Conservation (phyloP, 1,140 invertebrate genomes). For the Drosophila takahashii region DNA sequence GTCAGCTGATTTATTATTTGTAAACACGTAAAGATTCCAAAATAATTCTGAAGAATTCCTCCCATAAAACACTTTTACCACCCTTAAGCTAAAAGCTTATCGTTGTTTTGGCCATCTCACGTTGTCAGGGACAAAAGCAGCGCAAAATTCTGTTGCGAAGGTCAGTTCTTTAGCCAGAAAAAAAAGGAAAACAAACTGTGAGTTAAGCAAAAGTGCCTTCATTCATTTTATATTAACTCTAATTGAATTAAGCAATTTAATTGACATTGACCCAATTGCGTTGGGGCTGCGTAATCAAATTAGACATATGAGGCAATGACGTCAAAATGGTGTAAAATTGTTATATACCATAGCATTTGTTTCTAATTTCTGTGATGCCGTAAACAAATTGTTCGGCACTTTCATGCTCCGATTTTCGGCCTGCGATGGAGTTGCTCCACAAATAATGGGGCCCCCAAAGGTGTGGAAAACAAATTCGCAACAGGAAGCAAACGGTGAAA, state of each 20-base stretch:
- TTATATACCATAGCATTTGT: slow-evolving; percentile 23
- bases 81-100: slow-evolving; percentile 23
- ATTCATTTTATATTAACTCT: slow-evolving; percentile 10
- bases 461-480: slow-evolving; percentile 70
- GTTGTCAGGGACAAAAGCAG: slow-evolving; percentile 18
- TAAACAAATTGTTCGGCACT: slow-evolving; percentile 57
- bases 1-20: neutral
- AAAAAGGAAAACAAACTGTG: slow-evolving; percentile 2
- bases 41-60: neutral
- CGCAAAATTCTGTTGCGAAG: slow-evolving; percentile 49
- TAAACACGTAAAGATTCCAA: slow-evolving; percentile 1
- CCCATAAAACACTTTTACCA: slow-evolving; percentile 13
- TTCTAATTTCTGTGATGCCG: slow-evolving; percentile 24
- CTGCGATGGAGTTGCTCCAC: slow-evolving; percentile 63
- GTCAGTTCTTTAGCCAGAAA: slow-evolving; percentile 27
- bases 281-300: slow-evolving; percentile 59
- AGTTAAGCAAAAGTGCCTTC: slow-evolving; percentile 1
- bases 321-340: slow-evolving; percentile 28
- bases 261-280: slow-evolving; percentile 72
- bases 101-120: slow-evolving; percentile 25
- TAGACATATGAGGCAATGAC: slow-evolving; percentile 51
- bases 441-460: slow-evolving; percentile 59
- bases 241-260: slow-evolving; percentile 61
- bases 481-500: slow-evolving; percentile 66
- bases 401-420: slow-evolving; percentile 59